Evolutionary conservation across 53 echinoderm and acorn worm species (phyloP).

Genomic region (Crossaster papposus): DNA sequence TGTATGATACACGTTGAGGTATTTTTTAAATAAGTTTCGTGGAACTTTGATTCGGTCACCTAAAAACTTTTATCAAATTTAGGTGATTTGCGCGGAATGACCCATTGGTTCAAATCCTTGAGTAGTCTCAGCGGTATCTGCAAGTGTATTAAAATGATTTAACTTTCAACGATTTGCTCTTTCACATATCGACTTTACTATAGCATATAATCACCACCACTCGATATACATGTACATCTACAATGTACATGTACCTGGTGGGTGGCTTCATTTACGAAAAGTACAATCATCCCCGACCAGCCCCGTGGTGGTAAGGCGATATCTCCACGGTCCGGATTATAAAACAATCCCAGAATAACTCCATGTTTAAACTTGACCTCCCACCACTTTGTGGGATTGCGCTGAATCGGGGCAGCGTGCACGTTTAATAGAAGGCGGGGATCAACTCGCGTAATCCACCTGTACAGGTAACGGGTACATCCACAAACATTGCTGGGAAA

Average conservation of each 20-base stretch:
- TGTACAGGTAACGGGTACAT: neutral
- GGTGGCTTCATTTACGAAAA: neutral
- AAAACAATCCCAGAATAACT: conserved; percentile 42
- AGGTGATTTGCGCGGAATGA: too few species aligned
- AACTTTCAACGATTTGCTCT: neutral
- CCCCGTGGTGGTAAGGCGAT: conserved; percentile 15
- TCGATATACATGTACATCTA: neutral
- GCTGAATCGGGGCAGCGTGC: neutral
- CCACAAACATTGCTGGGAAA: neutral
- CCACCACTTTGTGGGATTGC: neutral
- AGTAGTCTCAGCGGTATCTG: neutral
- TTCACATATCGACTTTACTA: neutral
- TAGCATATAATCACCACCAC: neutral
- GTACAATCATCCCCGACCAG: neutral
- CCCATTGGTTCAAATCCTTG: neutral
- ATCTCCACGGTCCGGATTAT: conserved; percentile 13
- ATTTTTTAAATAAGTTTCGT: too few species aligned
- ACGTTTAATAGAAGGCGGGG: conserved; percentile 30
- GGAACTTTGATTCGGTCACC: too few species aligned
- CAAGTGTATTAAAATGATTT: neutral
- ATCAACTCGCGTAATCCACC: conserved; percentile 44
- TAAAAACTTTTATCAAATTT: too few species aligned
- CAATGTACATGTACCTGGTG: neutral
- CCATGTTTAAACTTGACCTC: conserved; percentile 57
- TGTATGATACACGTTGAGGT: too few species aligned